Evolutionary conservation across 2,113 vertebrate genomes (phyloP), one percentile per base, ranked within the genome.

Genomic region (Coryphaenoides rupestris): DNA sequence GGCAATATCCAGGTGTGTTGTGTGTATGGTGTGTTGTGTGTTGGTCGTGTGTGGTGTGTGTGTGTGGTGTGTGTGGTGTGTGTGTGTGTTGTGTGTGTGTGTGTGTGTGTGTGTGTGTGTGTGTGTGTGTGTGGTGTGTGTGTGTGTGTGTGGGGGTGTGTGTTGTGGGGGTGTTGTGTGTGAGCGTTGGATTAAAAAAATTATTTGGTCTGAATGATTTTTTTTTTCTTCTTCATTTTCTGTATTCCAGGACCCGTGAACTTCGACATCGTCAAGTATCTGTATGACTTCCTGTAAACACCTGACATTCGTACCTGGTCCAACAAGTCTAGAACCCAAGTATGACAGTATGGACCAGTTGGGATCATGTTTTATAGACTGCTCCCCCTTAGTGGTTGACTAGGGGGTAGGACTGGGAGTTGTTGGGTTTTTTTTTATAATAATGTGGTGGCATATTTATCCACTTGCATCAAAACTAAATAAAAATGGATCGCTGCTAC

Each of bases 251-350:
- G 91, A 99, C 95, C n/a, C 0, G 94, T 99, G 91, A 95, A 93
- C 90, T 99, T 99, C 79, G 97, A 98, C 78, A 93, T 97, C 74
- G 90, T 96, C 81, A 94, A 92, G 88, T 98, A 98, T 87, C 91
- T 98, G 85, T 98, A 99, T 58, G 97, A 98, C 94, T 99, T 99
- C 91, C 91, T 99, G 81, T 98, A 73, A 90, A 63, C 21, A 23
- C n/a, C n/a, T 17, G 68, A 50, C 16, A 65, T 9, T 5, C 13
- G 33, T 40, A 5, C 2, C 33, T 40, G n/a, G n/a, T 40, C 9
- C 5, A 10, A 40, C 4, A 6, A 40, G 13, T 40, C 33, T 40
- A 40, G 33, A 40, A 9, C 33, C 33, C 13, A 6, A 40, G 13
- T 40, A 40, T 40, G n/a, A n/a, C n/a, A n/a, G n/a, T n/a, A n/a